Evolutionary conservation across 23 tunicate species (phyloP).

Genomic region (Oikopleura dioica): DNA sequence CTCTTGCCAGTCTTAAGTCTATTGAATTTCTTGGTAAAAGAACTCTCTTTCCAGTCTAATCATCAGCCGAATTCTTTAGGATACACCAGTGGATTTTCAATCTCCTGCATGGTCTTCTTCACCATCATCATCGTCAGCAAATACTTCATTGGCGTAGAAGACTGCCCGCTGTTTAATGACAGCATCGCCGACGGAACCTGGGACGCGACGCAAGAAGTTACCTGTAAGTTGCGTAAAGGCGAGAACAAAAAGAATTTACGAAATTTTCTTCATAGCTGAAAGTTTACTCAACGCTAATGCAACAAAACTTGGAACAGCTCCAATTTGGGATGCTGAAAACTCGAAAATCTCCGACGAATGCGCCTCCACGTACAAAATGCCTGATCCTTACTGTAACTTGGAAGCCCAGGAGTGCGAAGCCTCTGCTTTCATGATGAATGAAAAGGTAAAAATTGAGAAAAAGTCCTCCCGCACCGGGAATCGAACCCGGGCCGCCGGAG

Average conservation of each 20-base stretch:
- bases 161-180: neutral
- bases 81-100: slow-evolving; percentile 92
- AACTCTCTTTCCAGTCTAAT: neutral
- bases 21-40: slow-evolving; percentile 67
- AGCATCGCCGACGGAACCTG: neutral
- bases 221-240: too few species aligned
- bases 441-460: slow-evolving; percentile 6
- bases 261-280: neutral
- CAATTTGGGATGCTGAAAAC: neutral
- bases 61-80: neutral
- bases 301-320: neutral
- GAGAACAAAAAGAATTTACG: too few species aligned
- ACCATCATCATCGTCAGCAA: slow-evolving; percentile 39
- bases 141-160: neutral
- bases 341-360: neutral
- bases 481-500: neutral
- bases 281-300: neutral
- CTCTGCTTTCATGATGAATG: neutral
- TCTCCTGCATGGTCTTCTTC: slow-evolving; percentile 96
- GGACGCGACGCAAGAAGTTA: neutral
- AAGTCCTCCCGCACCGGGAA: neutral
- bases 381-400: neutral
- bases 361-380: neutral
- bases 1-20: slow-evolving; percentile 71
- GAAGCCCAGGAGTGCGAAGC: neutral